Base-by-base conservation (phyloP, 2,888 invertebrate species). In the Parnassius mnemosyne region DNA sequence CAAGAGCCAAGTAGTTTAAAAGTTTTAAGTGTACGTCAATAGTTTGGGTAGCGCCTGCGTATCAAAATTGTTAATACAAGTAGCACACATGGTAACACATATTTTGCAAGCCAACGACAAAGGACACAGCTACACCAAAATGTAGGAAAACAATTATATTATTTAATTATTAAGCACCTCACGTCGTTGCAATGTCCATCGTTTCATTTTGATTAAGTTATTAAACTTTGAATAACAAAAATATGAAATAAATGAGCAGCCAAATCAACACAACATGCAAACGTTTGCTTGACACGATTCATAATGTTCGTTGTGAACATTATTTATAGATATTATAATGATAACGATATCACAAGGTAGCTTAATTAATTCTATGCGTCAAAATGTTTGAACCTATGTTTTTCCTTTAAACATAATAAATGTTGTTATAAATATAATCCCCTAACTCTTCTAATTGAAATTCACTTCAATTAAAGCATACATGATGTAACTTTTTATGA, bases 291-390 rank as follows among this genome's bases (percentile, higher is more conserved):
- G 78, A 72, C 78, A 79, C 78, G 76, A 73, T 76, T 77, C 75
- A 78, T 75, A 71, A 74, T 71, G 80, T 72, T 78, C 77, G 77
- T 82, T 85, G 79, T 87, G 81, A 87, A 83, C 76, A 80, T 71
- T 79, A 82, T 81, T 82, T 84, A 82, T 84, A 83, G 85, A 86
- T 85, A 85, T 76, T 85, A 85, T 76, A 84, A 71, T 83, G 90
- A 89, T 89, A 89, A 89, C 75, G 85, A 81, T 88, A 88, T 80
- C 87, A 78, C 82, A 80, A 82, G 79, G 82, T 77, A 83, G 77
- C 77, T 74, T 69, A 81, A 83, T 80, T 78, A 76, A 78, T 64
- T 65, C 62, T 57, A 61, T 57, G 66, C 52, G 62, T 53, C 58
- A 64, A 64, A 63, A 57, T 59, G 56, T 56, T 12, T 13, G 13